Percentiles rank a stretch among this genome's conserved stretches.
Conservation (phyloP, 53 echinoderm and acorn worm genomes). For the Mesocentrotus franciscanus region DNA sequence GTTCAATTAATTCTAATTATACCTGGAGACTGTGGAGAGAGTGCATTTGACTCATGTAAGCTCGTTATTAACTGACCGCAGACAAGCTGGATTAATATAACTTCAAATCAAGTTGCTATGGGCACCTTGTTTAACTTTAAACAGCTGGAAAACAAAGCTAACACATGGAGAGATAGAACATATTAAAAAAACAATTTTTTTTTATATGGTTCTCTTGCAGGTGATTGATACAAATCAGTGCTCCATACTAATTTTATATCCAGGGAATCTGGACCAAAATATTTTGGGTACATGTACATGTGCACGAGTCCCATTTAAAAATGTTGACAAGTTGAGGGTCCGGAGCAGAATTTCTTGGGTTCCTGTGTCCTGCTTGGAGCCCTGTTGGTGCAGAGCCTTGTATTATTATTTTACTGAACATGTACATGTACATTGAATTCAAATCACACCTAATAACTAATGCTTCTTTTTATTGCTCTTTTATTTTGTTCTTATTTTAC, state of each 20-base stretch:
- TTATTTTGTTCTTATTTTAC: conserved; percentile 55
- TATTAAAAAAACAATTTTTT: no score
- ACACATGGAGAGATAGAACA: background rate
- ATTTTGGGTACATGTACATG: no score
- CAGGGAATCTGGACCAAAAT: background rate
- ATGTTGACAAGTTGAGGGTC: background rate
- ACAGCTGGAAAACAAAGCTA: background rate
- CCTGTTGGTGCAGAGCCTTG: background rate
- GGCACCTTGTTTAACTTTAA: background rate
- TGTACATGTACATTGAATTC: background rate
- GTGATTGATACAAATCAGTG: background rate
- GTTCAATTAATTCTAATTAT: conserved; percentile 16
- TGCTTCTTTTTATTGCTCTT: background rate
- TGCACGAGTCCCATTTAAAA: no score
- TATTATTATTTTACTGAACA: background rate
- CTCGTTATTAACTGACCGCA: background rate
- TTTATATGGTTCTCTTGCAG: background rate
- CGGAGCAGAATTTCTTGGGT: background rate
- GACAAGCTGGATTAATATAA: background rate
- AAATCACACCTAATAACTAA: conserved; percentile 6
- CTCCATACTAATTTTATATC: background rate
- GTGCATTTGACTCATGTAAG: background rate
- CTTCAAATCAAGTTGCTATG: background rate
- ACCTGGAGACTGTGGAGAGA: background rate
- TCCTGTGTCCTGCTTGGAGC: background rate